phyloP scores from a whole-genome alignment of 2,113 vertebrate species.

The Pachyramphus minor region DNA sequence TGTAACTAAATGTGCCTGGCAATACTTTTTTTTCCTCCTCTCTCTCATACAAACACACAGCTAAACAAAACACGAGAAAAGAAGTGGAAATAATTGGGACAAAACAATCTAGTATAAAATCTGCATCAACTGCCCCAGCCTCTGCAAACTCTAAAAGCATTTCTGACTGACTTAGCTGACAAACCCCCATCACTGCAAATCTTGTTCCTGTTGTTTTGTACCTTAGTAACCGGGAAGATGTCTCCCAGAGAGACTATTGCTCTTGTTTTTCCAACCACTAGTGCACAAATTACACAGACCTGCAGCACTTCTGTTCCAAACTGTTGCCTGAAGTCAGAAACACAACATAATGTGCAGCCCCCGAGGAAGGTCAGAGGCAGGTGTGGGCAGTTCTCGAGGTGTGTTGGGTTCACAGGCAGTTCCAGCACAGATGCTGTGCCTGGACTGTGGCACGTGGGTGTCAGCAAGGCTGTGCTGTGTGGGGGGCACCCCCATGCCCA shows the following conservation, averaged over 20 bases:
- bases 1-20: background rate
- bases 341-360: background rate
- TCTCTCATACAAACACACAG: background rate
- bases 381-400: background rate
- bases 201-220: background rate
- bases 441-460: background rate
- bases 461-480: background rate
- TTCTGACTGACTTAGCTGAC: background rate
- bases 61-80: background rate
- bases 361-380: background rate
- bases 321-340: background rate
- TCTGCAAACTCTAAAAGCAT: background rate
- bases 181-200: background rate
- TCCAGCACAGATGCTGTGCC: background rate
- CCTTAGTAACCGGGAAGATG: background rate
- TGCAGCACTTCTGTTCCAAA: background rate
- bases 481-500: background rate
- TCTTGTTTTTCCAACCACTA: background rate
- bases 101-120: background rate
- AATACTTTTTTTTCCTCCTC: background rate
- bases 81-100: background rate
- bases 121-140: background rate
- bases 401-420: accelerated
- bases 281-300: background rate
- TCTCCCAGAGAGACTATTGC: background rate